phyloP scores from a whole-genome alignment of 2,888 invertebrate species.

The Onchidella celtica region DNA sequence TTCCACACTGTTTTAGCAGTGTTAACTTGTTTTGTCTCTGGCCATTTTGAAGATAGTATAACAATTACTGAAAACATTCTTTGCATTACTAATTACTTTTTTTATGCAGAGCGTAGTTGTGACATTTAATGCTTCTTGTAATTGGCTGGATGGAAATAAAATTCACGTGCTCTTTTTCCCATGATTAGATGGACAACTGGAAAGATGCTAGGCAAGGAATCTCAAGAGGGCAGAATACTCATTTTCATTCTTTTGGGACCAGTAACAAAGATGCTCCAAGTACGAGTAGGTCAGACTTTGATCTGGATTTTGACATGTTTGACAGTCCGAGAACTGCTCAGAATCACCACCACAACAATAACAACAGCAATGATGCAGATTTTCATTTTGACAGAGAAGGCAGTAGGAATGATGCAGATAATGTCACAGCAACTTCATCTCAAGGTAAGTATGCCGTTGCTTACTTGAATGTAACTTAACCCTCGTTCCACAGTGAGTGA shows the following conservation, averaged over 20 bases:
- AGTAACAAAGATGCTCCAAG: not conserved
- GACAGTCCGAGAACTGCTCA: not conserved
- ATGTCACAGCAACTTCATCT: not conserved
- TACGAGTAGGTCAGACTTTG: not conserved
- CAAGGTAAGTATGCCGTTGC: not conserved
- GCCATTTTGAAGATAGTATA: no score
- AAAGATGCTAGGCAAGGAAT: conserved; percentile 3
- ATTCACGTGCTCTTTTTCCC: no score
- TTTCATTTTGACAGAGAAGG: not conserved
- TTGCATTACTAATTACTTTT: no score
- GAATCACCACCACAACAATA: not conserved
- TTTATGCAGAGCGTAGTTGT: no score
- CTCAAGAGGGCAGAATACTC: not conserved
- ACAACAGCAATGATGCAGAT: not conserved
- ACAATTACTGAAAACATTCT: no score
- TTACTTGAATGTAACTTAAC: no score
- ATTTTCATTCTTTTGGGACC: not conserved
- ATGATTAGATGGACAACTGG: conserved; percentile 9
- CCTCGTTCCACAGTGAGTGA: no score
- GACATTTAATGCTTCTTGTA: no score
- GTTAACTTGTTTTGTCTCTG: no score
- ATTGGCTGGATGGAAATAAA: no score
- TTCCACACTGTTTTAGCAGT: no score
- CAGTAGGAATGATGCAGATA: not conserved
- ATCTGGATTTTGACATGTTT: conserved; percentile 8